Evolutionary conservation across 2,888 invertebrate species (phyloP), one percentile per base, ranked within the genome.

Genomic region (Salpingus planirostris): DNA sequence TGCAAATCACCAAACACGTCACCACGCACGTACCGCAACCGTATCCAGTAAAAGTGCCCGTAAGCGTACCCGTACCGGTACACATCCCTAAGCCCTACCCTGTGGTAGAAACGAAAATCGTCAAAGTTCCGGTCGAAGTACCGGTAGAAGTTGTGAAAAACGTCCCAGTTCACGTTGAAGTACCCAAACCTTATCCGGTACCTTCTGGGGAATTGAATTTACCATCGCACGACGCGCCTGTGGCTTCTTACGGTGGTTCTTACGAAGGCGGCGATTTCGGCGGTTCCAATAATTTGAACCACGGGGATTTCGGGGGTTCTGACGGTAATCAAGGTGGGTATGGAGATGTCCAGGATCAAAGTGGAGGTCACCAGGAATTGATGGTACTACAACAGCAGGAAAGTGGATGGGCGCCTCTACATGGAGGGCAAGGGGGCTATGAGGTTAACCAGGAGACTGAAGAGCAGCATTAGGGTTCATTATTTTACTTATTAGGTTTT

Each of bases 11-110:
- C 2, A 80, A 79, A 62, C 78, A 79, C 3, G 68, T 78, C 18
- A 77, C 77, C 11, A 70, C 80, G 26, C 78, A 76, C 54, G 67
- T 79, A 24, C 80, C 80, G 11, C 73, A 80, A 43, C 80, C 80
- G 15, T 80, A 80, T 57, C 79, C 80, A 7, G 79, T 81, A 11
- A 76, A 78, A 62, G 70, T 81, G 13, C 66, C 71, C 12, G 66
- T 75, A 47, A 71, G 71, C 44, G 71, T 76, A 15, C 76, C 76
- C 7, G 71, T 72, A 46, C 76, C 76, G 1, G 73, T 76, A 2
- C 74, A 70, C 33, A 65, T 77, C 1, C 60, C 66, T 11, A 76
- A 75, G 47, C 76, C 76, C 2, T 76, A 76, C 47, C 76, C 76
- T 1, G 75, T 78, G 4, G 71, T 71, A 8, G 71, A 76, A 29